Conservation (phyloP, 2,888 invertebrate species). For the Leptopterna dolabrata region DNA sequence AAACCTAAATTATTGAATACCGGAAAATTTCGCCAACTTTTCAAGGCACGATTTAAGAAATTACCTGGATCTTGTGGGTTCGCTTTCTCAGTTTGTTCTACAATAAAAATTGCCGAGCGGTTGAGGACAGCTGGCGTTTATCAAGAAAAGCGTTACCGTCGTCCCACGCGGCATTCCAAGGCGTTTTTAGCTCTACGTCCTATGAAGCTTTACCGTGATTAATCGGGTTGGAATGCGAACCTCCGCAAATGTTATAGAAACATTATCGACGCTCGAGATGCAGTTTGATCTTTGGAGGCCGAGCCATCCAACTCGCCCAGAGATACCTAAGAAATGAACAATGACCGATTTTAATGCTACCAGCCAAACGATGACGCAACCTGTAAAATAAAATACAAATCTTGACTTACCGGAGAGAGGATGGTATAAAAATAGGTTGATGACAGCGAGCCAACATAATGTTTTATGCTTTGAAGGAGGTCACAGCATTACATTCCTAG, state of each 20-base stretch:
- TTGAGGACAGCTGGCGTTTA: background rate
- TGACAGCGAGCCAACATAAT: background rate
- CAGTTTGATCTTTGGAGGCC: background rate
- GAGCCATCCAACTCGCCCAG: background rate
- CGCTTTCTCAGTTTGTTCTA: background rate
- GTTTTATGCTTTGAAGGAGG: background rate
- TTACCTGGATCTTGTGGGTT: background rate
- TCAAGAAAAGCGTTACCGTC: background rate
- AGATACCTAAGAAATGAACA: background rate
- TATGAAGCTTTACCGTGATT: background rate
- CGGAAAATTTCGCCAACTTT: too few relatives aligned
- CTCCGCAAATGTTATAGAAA: background rate
- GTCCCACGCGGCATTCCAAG: background rate
- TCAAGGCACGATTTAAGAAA: too few relatives aligned
- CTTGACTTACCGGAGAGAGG: background rate
- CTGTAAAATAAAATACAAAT: background rate
- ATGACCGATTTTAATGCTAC: background rate
- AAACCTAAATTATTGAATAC: too few relatives aligned
- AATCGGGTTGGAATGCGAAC: background rate
- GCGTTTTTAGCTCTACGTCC: background rate
- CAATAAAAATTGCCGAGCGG: background rate
- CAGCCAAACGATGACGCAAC: background rate
- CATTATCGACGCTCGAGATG: background rate
- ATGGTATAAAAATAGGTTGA: constrained; percentile 1
- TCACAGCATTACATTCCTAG: background rate